Conservation (phyloP, 2,888 invertebrate genomes). For the Monochamus alternatus region DNA sequence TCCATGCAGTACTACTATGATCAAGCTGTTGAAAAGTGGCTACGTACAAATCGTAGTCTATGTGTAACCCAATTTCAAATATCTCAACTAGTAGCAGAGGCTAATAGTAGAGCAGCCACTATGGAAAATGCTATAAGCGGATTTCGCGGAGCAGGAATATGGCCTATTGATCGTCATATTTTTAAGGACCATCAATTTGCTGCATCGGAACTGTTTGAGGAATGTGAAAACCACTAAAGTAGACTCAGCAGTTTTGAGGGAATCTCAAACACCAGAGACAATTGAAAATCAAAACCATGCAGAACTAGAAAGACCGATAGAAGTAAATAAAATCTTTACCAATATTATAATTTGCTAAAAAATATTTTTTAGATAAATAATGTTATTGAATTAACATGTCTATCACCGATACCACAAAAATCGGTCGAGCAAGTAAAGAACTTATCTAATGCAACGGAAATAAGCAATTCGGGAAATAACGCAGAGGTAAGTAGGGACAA, state of each 20-base stretch:
- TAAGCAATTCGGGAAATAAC: no score
- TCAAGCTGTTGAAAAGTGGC: neutral
- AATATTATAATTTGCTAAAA: no score
- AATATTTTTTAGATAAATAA: no score
- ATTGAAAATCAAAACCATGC: no score
- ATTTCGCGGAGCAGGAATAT: neutral
- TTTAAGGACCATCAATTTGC: neutral
- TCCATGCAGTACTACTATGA: neutral
- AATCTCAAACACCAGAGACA: no score
- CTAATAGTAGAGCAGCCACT: neutral
- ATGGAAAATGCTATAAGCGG: neutral
- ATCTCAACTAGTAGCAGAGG: neutral
- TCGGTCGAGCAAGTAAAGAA: no score
- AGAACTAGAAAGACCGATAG: no score
- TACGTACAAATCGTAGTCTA: neutral
- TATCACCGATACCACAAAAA: no score
- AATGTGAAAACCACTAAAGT: neutral
- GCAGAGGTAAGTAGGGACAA: no score
- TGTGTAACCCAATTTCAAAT: constrained; percentile 1
- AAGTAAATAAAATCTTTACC: no score
- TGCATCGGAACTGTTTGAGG: neutral
- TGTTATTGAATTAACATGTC: no score
- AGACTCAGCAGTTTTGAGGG: neutral
- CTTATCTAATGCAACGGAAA: no score
- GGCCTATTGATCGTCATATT: neutral